These are phyloP conservation scores for Drosophila villosipedis DNA, from an alignment of 2,888 invertebrate genomes.

Conservation along the genomic window DNA sequence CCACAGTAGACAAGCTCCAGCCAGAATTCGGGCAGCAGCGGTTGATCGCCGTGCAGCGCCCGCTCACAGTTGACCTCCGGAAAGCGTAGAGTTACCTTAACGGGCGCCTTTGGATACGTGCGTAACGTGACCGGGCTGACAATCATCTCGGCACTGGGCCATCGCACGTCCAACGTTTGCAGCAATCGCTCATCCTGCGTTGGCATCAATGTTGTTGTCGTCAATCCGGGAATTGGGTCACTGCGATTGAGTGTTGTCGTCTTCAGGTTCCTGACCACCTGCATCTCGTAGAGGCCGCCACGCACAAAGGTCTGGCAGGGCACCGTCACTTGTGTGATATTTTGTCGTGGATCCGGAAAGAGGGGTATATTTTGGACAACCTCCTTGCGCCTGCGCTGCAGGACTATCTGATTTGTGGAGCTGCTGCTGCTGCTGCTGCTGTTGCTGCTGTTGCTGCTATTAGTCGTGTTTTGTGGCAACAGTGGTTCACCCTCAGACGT, in stretches of 20 bases:
- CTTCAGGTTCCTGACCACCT: conserved; percentile 80
- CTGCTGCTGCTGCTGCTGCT: background rate
- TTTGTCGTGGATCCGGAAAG: conserved; percentile 83
- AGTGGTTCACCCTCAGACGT: conserved; percentile 37
- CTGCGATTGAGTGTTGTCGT: conserved; percentile 57
- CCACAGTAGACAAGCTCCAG: conserved; percentile 93
- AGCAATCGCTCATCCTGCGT: conserved; percentile 82
- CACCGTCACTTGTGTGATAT: conserved; percentile 83
- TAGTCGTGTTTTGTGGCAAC: conserved; percentile 19
- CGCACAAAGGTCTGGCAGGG: conserved; percentile 83
- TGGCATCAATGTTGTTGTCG: conserved; percentile 80
- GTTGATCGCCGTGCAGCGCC: conserved; percentile 81
- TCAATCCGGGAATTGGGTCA: conserved; percentile 27
- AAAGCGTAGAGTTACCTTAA: conserved; percentile 91
- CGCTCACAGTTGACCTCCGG: conserved; percentile 89
- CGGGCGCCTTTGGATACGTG: conserved; percentile 91
- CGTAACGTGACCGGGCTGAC: conserved; percentile 91
- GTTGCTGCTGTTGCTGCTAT: conserved; percentile 6
- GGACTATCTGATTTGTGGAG: conserved; percentile 38
- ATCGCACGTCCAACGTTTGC: conserved; percentile 90
- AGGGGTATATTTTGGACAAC: conserved; percentile 83
- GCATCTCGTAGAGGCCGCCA: conserved; percentile 83
- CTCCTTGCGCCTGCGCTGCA: conserved; percentile 80
- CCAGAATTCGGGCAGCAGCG: conserved; percentile 89
- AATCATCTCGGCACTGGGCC: conserved; percentile 91